These are phyloP conservation scores for Tringa solitaria DNA, from an alignment of 2,113 vertebrate genomes.

Conservation along the genomic window DNA sequence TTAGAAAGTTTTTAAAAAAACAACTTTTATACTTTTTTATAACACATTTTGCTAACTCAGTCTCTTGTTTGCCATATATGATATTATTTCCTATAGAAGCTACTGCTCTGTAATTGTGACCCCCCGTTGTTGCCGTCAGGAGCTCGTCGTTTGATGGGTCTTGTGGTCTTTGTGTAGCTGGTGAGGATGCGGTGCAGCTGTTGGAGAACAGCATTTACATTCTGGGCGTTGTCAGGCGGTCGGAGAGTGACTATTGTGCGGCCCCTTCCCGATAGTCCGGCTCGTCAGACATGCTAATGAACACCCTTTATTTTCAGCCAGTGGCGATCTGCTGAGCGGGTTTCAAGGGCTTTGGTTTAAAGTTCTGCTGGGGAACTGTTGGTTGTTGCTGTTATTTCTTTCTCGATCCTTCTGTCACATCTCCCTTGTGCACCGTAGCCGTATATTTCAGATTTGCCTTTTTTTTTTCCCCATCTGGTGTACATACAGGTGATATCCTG, in stretches of 20 bases:
- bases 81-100: neutral
- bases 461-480: neutral
- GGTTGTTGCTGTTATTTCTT: neutral
- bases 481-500: neutral
- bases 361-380: neutral
- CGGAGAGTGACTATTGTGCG: neutral
- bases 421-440: neutral
- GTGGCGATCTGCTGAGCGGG: neutral
- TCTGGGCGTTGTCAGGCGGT: neutral
- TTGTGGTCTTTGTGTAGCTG: neutral
- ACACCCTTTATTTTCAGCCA: neutral
- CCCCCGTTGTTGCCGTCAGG: neutral
- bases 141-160: neutral
- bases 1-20: constrained; percentile 56
- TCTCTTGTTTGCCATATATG: constrained; percentile 23
- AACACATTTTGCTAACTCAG: constrained; percentile 66
- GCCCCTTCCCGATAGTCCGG: neutral
- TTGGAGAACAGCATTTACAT: neutral
- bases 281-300: neutral
- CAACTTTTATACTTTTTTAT: constrained; percentile 73
- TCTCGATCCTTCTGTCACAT: neutral
- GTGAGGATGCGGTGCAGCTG: neutral
- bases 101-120: neutral
- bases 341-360: constrained; percentile 22
- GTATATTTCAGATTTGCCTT: neutral